A percentile compares a stretch with the other conserved stretches of the same genome.
Conservation (phyloP, 2,797 vertebrate genomes). For the Antrozous pallidus region DNA sequence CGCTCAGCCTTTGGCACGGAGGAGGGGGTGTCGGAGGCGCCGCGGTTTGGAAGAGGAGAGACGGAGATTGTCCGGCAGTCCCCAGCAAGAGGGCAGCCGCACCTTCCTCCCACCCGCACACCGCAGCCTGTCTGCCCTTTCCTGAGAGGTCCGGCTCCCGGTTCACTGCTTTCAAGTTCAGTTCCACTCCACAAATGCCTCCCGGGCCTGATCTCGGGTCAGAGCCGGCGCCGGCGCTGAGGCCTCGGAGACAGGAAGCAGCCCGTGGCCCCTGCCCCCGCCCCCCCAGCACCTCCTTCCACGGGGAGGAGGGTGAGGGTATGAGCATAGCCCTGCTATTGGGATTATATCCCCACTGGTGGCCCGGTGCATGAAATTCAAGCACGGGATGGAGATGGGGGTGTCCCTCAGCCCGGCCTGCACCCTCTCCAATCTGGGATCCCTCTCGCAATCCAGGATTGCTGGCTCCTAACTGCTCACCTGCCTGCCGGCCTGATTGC, state of each 20-base stretch:
- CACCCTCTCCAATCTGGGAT: no score
- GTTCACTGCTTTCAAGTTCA: not conserved
- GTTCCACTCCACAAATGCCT: not conserved
- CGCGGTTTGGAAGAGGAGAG: not conserved
- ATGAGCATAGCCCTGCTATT: not conserved
- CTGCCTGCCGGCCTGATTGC: no score
- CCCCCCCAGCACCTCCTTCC: not conserved
- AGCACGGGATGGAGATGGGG: no score
- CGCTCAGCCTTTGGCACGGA: not conserved
- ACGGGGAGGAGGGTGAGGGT: not conserved
- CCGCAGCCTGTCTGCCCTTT: not conserved
- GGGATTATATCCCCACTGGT: no score
- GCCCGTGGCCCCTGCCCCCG: not conserved
- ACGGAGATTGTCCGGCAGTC: not conserved
- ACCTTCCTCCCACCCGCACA: rapidly evolving
- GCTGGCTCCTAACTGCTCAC: no score
- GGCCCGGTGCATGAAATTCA: no score
- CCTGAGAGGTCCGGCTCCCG: not conserved
- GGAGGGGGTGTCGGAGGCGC: not conserved
- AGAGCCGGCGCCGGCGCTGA: not conserved
- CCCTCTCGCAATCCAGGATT: no score
- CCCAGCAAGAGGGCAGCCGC: not conserved
- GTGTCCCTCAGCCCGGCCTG: no score
- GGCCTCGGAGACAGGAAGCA: not conserved
- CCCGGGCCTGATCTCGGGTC: not conserved